phyloP scores from a whole-genome alignment of 92 coral and sea anemone genomes.

The Pocillopora grandis region DNA sequence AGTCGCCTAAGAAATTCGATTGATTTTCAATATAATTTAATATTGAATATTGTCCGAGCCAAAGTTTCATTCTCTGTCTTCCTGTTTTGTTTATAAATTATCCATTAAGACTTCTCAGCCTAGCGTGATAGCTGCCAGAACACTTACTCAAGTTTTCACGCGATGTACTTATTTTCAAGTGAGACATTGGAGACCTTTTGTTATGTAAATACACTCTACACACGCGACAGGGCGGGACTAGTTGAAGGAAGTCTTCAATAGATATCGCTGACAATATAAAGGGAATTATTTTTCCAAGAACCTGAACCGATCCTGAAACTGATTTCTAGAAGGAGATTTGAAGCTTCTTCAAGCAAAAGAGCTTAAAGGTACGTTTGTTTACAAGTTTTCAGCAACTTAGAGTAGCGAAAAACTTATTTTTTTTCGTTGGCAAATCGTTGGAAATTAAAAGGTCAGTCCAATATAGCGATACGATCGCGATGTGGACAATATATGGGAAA shows the following conservation, averaged over 20 bases:
- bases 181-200: slow-evolving; percentile 17
- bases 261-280: background rate
- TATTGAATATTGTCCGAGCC: background rate
- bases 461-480: background rate
- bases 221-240: slow-evolving; percentile 22
- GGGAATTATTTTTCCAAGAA: background rate
- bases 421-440: background rate
- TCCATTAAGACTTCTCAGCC: background rate
- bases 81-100: slow-evolving; percentile 8
- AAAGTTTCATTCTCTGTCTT: background rate
- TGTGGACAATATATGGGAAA: background rate
- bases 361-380: slow-evolving; percentile 1
- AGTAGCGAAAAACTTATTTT: background rate
- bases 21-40: too few species aligned
- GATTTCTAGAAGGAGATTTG: background rate
- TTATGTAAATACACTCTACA: slow-evolving; percentile 23
- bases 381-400: background rate
- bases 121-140: slow-evolving; percentile 18
- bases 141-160: slow-evolving; percentile 3
- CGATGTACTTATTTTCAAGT: slow-evolving; percentile 22
- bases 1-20: too few species aligned
- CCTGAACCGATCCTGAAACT: background rate
- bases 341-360: background rate
- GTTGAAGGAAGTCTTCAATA: background rate
- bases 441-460: background rate